A percentile compares a stretch with the other conserved stretches of the same genome.
Conservation (phyloP, 1,140 invertebrate genomes). For the Tetranychus urticae region DNA sequence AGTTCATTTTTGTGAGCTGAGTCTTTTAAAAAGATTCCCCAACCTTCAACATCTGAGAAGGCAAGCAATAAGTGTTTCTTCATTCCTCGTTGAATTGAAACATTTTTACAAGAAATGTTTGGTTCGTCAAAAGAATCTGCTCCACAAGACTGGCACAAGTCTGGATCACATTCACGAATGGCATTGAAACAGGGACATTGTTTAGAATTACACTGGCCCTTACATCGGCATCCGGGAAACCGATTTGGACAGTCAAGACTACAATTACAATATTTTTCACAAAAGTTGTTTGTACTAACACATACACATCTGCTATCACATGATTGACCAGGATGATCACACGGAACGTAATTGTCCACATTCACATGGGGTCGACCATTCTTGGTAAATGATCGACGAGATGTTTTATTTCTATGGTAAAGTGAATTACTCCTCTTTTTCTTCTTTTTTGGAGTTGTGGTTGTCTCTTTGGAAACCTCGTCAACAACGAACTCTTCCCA, state of each 20-base stretch:
- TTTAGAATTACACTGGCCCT: conserved; percentile 93
- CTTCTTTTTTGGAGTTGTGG: conserved; percentile 72
- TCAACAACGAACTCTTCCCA: conserved; percentile 48
- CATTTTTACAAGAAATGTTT: conserved; percentile 83
- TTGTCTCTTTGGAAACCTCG: conserved; percentile 44
- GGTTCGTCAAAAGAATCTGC: conserved; percentile 55
- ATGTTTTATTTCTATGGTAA: conserved; percentile 76
- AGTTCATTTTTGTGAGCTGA: conserved; percentile 95
- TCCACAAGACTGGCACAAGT: conserved; percentile 84
- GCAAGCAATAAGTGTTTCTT: conserved; percentile 70
- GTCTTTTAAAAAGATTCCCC: conserved; percentile 87
- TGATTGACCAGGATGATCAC: conserved; percentile 67
- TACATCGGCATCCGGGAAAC: conserved; percentile 92
- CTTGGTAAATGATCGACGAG: conserved; percentile 49
- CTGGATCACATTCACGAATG: conserved; percentile 92
- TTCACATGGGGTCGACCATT: conserved; percentile 51
- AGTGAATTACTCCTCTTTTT: conserved; percentile 87
- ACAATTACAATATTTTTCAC: conserved; percentile 94
- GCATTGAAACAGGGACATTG: conserved; percentile 96
- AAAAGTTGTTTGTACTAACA: conserved; percentile 79
- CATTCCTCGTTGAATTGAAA: conserved; percentile 75
- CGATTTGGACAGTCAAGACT: conserved; percentile 79
- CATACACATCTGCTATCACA: conserved; percentile 78
- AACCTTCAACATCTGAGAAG: conserved; percentile 91
- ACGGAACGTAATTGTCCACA: conserved; percentile 77